Evolutionary conservation across 2,888 invertebrate species (phyloP).

Genomic region (Stenoptilia bipunctidactyla): DNA sequence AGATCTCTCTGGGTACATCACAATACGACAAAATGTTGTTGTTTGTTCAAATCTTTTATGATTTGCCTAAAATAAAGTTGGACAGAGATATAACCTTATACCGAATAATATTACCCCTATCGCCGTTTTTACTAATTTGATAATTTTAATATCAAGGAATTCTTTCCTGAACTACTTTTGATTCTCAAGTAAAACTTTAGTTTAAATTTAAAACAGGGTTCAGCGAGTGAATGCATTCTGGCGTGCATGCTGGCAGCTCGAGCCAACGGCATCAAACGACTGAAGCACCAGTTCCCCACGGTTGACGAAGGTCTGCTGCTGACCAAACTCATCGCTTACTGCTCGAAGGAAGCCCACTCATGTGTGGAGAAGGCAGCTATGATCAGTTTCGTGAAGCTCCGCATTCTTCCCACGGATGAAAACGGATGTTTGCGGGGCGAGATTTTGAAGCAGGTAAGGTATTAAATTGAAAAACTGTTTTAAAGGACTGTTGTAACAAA

Average conservation of each 20-base stretch:
- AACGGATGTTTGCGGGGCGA: slow-evolving; percentile 85
- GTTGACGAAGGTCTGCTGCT: slow-evolving; percentile 92
- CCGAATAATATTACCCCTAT: too few species aligned
- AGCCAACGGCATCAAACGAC: slow-evolving; percentile 86
- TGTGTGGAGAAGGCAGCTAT: slow-evolving; percentile 95
- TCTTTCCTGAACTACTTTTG: neutral
- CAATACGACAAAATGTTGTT: too few species aligned
- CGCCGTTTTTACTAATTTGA: too few species aligned
- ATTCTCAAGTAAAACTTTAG: neutral
- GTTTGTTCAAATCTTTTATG: too few species aligned
- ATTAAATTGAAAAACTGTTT: too few species aligned
- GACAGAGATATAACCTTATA: too few species aligned
- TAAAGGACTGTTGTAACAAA: too few species aligned
- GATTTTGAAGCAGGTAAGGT: slow-evolving; percentile 80
- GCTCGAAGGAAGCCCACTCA: slow-evolving; percentile 91
- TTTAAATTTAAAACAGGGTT: slow-evolving; percentile 75
- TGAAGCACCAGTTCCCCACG: slow-evolving; percentile 87
- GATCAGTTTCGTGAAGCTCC: slow-evolving; percentile 91
- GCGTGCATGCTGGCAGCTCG: slow-evolving; percentile 94
- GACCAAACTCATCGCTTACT: slow-evolving; percentile 94
- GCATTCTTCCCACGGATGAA: slow-evolving; percentile 90
- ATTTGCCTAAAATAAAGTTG: too few species aligned
- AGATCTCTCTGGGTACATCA: too few species aligned
- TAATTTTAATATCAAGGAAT: neutral
- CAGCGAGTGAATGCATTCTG: slow-evolving; percentile 95